Evolutionary conservation across 2,888 invertebrate genomes (phyloP).

Genomic region (Caenorhabditis becei): DNA sequence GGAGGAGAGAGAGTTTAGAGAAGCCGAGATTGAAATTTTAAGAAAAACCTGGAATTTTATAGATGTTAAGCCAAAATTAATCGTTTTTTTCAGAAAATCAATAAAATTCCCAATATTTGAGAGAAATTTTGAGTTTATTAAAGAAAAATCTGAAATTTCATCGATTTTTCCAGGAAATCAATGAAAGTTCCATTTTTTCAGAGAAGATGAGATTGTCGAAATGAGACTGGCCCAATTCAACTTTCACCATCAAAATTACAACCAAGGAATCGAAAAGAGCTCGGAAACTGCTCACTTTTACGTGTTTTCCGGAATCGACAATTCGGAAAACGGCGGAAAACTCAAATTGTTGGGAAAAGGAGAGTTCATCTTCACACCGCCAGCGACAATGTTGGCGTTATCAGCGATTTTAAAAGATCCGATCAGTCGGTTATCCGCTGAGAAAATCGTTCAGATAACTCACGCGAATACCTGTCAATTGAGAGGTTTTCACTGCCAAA

Average conservation of each 20-base stretch:
- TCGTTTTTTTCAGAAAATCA: too few relatives aligned
- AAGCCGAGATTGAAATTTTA: too few relatives aligned
- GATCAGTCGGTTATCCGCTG: conserved; percentile 15
- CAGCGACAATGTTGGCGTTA: conserved; percentile 16
- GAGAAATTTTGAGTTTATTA: conserved; percentile 1
- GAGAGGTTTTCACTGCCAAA: conserved; percentile 5
- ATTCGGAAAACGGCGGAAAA: not conserved
- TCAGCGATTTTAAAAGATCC: conserved; percentile 29
- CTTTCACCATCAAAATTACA: conserved; percentile 2
- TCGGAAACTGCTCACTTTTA: conserved; percentile 5
- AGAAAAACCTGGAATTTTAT: too few relatives aligned
- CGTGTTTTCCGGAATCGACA: conserved; percentile 14
- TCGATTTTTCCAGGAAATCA: not conserved
- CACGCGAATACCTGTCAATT: conserved; percentile 42
- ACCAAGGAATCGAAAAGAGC: conserved; percentile 5
- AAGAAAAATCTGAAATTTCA: too few relatives aligned
- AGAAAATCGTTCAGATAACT: conserved; percentile 29
- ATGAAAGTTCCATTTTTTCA: not conserved
- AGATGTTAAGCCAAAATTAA: too few relatives aligned
- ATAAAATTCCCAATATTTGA: not conserved
- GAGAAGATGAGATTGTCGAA: not conserved
- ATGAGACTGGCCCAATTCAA: not conserved
- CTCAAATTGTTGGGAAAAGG: not conserved
- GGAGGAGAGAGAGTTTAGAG: too few relatives aligned
- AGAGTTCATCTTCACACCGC: conserved; percentile 1